Percentiles rank a stretch among this genome's conserved stretches.
Evolutionary conservation across 2,888 invertebrate genomes (phyloP).

Genomic region (Criorhina ranunculi): DNA sequence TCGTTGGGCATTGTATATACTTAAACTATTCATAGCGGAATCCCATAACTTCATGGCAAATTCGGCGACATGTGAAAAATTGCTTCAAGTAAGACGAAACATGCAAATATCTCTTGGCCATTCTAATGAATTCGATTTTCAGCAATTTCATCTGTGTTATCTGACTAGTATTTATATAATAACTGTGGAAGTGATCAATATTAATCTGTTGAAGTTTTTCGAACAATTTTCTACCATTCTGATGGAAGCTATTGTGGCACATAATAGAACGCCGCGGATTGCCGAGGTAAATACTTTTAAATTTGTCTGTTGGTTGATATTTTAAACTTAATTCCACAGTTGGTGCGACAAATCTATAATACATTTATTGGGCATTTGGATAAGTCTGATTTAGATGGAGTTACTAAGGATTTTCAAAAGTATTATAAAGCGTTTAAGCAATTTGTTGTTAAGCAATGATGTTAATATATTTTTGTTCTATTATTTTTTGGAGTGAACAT

Average conservation of each 20-base stretch:
- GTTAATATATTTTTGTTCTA: conserved; percentile 31
- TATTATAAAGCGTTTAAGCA: conserved; percentile 63
- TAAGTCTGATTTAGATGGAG: conserved; percentile 51
- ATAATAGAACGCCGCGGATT: conserved; percentile 76
- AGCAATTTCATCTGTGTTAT: conserved; percentile 80
- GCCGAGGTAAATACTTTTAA: conserved; percentile 75
- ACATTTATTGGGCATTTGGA: conserved; percentile 66
- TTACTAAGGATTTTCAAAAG: conserved; percentile 51
- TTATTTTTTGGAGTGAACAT: conserved; percentile 34
- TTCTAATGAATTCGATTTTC: conserved; percentile 17
- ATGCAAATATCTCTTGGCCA: background rate
- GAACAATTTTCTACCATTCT: conserved; percentile 81
- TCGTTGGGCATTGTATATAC: conserved; percentile 82
- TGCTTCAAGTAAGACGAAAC: conserved; percentile 77
- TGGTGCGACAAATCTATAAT: conserved; percentile 51
- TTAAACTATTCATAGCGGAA: conserved; percentile 81
- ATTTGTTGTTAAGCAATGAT: conserved; percentile 50
- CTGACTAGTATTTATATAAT: conserved; percentile 81
- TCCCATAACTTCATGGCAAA: conserved; percentile 80
- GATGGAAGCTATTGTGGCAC: conserved; percentile 79
- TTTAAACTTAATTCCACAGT: conserved; percentile 23
- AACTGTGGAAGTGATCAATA: conserved; percentile 78
- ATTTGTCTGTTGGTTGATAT: too few relatives aligned
- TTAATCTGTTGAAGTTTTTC: conserved; percentile 80
- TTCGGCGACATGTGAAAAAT: conserved; percentile 73